phyloP scores from a whole-genome alignment of 2,113 vertebrate species.

The Bagarius yarrelli region DNA sequence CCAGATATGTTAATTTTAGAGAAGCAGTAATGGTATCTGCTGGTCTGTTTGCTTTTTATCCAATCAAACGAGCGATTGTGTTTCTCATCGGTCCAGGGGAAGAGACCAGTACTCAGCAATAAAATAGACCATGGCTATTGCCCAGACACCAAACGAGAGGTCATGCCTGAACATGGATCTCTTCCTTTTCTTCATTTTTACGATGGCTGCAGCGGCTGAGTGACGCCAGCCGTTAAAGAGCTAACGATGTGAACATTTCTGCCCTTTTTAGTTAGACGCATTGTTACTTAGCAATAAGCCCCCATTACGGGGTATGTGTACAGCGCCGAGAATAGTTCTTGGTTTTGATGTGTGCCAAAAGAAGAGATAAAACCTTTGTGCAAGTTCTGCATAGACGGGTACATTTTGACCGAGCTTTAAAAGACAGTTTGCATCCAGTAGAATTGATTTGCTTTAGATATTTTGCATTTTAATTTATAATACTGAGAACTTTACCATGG shows the following conservation, averaged over 20 bases:
- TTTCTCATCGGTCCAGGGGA: not conserved
- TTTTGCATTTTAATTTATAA: not conserved
- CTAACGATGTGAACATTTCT: slow-evolving; percentile 57
- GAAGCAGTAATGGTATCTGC: not conserved
- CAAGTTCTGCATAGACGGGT: not conserved
- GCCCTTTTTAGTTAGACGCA: slow-evolving; percentile 36
- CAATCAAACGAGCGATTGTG: not conserved
- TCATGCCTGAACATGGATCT: slow-evolving; percentile 46
- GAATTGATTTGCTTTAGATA: not conserved
- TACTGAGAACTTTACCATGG: not conserved
- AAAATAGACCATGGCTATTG: slow-evolving; percentile 34
- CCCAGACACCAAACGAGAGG: slow-evolving; percentile 39
- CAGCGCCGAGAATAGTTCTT: not conserved
- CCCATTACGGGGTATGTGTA: slow-evolving; percentile 9
- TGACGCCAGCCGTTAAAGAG: slow-evolving; percentile 60
- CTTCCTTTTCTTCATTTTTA: slow-evolving; percentile 46
- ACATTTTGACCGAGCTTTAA: not conserved
- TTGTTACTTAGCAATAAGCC: not conserved
- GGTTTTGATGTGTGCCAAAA: not conserved
- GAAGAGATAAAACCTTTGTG: not conserved
- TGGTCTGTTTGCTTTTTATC: not conserved
- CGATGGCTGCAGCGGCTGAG: slow-evolving; percentile 48
- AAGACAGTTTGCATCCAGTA: not conserved
- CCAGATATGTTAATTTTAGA: not conserved
- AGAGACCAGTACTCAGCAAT: not conserved